Percentiles rank a stretch among this genome's conserved stretches.
Conservation (phyloP, 2,888 invertebrate genomes). For the Tuberolachnus salignus region DNA sequence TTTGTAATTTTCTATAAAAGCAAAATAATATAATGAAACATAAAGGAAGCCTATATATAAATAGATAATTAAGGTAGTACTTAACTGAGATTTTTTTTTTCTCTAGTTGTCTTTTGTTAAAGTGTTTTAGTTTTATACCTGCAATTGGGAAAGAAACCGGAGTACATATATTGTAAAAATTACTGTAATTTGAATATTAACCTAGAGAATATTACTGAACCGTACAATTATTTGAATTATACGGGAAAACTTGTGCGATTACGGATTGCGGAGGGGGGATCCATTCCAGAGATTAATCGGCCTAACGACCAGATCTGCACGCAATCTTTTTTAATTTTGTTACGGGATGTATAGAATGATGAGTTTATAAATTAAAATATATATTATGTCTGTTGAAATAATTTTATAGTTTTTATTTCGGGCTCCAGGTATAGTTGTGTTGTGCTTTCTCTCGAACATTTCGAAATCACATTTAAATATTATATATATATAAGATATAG, state of each 20-base stretch:
- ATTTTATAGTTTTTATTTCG: constrained; percentile 10
- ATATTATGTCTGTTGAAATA: constrained; percentile 8
- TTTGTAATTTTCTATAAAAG: too few relatives aligned
- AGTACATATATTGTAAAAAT: constrained; percentile 14
- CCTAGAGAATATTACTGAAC: constrained; percentile 19
- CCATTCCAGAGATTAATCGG: constrained; percentile 48
- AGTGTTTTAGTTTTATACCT: too few relatives aligned
- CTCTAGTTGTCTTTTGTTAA: too few relatives aligned
- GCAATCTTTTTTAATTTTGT: constrained; percentile 39
- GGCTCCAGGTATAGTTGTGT: background rate
- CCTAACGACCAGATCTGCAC: constrained; percentile 48
- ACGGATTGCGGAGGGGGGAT: background rate
- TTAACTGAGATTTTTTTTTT: too few relatives aligned
- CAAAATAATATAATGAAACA: too few relatives aligned
- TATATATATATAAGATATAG: too few relatives aligned
- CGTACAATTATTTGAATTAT: constrained; percentile 17
- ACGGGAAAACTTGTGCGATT: background rate
- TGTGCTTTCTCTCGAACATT: constrained; percentile 36
- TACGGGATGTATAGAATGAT: constrained; percentile 20
- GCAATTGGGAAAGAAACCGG: background rate
- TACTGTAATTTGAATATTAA: constrained; percentile 38
- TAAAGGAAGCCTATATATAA: too few relatives aligned
- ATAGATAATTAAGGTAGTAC: too few relatives aligned
- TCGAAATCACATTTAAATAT: constrained; percentile 48
- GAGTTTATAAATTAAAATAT: constrained; percentile 11